Evolutionary conservation across 1,140 invertebrate genomes (phyloP), one percentile per base, ranked within the genome.

Genomic region (Drosophila truncata): DNA sequence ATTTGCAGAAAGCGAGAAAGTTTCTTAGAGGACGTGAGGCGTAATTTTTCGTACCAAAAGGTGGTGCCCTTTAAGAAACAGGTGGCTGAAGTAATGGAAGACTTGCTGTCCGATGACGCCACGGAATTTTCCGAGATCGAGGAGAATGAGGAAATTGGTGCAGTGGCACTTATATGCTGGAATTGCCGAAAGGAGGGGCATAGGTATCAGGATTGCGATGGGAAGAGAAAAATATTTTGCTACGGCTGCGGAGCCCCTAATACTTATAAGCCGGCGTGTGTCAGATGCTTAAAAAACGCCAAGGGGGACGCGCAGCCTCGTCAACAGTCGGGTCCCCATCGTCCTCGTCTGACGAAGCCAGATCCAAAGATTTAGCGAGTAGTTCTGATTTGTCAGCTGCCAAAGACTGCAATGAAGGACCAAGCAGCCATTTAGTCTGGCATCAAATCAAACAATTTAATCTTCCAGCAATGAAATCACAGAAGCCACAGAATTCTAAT

Each of bases 271-370:
- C n/a, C n/a, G n/a, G n/a, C n/a, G n/a, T n/a, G 39, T 16, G n/a
- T 1, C 10, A 41, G 9, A 6, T 41, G 18, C 13, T n/a, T n/a
- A n/a, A n/a, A n/a, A n/a, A n/a, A n/a, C n/a, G n/a, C n/a, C n/a
- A 61, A 61, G 4, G 16, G 9, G 23, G 23, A 29, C 23, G 39
- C 31, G n/a, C 63, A 64, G 50, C 16, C 13, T 57, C 50, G 37
- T 44, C 52, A 59, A 31, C 50, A 52, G 25, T 31, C 13, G 11
- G 23, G n/a, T 29, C 46, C 2, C 25, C 16, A 49, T n/a, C 25
- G 46, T 11, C 11, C 23, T 33, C 49, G 33, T 20, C 31, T 3
- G 25, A 29, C 14, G 25, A 57, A 33, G 18, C 5, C 42, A 11
- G 42, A 44, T 13, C 11, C 42, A 31, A 46, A 60, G 2, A 9